Evolutionary conservation across 1,140 invertebrate species (phyloP).

Genomic region (Diachasma alloeum): DNA sequence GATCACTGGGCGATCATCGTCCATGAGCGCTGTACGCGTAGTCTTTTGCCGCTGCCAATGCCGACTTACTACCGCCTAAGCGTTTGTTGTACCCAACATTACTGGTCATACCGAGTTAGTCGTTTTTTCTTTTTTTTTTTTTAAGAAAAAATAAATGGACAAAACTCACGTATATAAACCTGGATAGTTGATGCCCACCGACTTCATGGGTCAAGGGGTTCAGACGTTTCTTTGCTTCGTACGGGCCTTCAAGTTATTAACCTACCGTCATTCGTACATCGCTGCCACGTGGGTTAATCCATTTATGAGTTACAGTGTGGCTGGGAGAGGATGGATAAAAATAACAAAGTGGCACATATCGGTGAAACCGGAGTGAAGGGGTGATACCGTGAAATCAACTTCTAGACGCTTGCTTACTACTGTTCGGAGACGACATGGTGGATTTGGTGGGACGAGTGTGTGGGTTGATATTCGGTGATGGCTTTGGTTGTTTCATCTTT

Average conservation of each 20-base stretch:
- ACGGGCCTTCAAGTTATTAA: slow-evolving; percentile 36
- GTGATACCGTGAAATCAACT: slow-evolving; percentile 47
- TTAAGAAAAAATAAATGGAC: neutral
- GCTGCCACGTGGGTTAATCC: slow-evolving; percentile 30
- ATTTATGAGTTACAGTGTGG: slow-evolving; percentile 13
- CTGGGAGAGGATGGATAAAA: neutral
- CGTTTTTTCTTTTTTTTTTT: neutral
- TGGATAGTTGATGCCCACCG: slow-evolving; percentile 11
- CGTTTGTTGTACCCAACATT: slow-evolving; percentile 7
- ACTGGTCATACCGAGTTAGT: neutral
- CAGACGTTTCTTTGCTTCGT: neutral
- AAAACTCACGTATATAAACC: neutral
- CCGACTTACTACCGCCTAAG: neutral
- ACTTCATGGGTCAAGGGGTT: neutral
- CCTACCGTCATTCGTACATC: slow-evolving; percentile 14
- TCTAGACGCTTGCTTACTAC: slow-evolving; percentile 39
- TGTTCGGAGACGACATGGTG: slow-evolving; percentile 24
- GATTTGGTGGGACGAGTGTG: slow-evolving; percentile 30
- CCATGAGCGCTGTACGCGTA: neutral
- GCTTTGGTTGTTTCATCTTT: neutral
- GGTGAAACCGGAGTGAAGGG: slow-evolving; percentile 20
- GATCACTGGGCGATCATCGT: slow-evolving; percentile 48
- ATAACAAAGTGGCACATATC: slow-evolving; percentile 8
- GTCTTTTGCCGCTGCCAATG: neutral
- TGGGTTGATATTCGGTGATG: too few species aligned